A percentile compares a stretch with the other conserved stretches of the same genome.
Conservation (phyloP, 35 echinoderm and acorn worm species). For the Strongylocentrotus purpuratus region DNA sequence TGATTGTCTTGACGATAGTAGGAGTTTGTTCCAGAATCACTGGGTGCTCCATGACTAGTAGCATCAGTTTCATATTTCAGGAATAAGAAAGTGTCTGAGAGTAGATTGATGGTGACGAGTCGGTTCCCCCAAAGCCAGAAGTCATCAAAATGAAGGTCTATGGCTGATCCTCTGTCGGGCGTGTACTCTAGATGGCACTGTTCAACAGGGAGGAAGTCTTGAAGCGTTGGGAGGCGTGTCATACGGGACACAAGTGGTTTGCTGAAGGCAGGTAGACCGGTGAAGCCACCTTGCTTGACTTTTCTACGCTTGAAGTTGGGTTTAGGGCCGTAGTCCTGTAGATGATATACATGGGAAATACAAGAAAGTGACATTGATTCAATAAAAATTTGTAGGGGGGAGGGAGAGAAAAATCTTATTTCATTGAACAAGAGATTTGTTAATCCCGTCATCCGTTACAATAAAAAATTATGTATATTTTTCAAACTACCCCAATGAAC, state of each 20-base stretch:
- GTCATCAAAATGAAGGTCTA: constrained; percentile 93
- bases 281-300: constrained; percentile 68
- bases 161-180: constrained; percentile 83
- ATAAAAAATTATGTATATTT: no score
- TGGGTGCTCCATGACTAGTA: neutral
- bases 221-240: constrained; percentile 10
- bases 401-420: no score
- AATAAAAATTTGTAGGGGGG: no score
- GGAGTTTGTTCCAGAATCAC: neutral
- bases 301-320: constrained; percentile 92
- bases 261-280: constrained; percentile 82
- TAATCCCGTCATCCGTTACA: no score
- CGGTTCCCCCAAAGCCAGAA: constrained; percentile 94
- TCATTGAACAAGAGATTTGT: no score
- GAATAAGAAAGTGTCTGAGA: constrained; percentile 69
- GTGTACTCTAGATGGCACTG: constrained; percentile 92
- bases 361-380: neutral
- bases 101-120: constrained; percentile 86
- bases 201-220: constrained; percentile 76
- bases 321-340: constrained; percentile 92
- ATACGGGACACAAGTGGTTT: constrained; percentile 64
- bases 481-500: no score
- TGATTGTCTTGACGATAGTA: neutral
- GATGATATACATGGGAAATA: neutral
- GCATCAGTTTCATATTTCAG: constrained; percentile 31